Base-by-base conservation (phyloP, 2,797 vertebrate genomes). In the Avahi laniger region DNA sequence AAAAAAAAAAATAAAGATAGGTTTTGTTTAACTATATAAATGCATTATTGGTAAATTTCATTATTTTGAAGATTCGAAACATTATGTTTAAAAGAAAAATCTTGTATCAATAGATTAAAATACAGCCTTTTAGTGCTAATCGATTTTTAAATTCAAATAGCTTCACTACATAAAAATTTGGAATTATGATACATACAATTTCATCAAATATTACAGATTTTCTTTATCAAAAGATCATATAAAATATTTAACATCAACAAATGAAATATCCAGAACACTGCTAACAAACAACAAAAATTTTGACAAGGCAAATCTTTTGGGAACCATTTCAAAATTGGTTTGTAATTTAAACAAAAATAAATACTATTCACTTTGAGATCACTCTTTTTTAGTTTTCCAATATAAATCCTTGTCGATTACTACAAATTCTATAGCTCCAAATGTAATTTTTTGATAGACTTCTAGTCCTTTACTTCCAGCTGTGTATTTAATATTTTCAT, bases 1-100 rank as follows among this genome's bases (percentile, higher is more conserved):
- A 57, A 89, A 86, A 78, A 92, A 63, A 87, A 54, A 17, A 26
- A 22, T 61, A 57, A 18, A 8, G 2, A 52, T 63, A 59, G 7
- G 7, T 50, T 89, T 81, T 86, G 2, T 86, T 91, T 57, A 91
- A 79, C 88, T 46, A 85, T 30, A 90, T 28, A 72, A 94, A 79
- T 46, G 0, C 0, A 50, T 63, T 94, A 63, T 92, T 93, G 90
- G 2, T 46, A 88, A 86, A 69, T 65, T 91, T 76, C 22, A 43
- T 35, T 57, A 22, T 70, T 46, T 70, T 57, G 7, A 24, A 76
- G 33, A 73, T 4, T 89, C 9, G 33, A 90, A 59, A 11, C 2
- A 69, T 73, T 33, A 63, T 57, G 35, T 79, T 73, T 69, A 38
- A 13, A 48, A 83, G 7, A 72, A 61, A 7, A 95, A 72, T 35